Conservation (phyloP, 2,888 invertebrate species). For the Poecilobothrus nobilitatus region DNA sequence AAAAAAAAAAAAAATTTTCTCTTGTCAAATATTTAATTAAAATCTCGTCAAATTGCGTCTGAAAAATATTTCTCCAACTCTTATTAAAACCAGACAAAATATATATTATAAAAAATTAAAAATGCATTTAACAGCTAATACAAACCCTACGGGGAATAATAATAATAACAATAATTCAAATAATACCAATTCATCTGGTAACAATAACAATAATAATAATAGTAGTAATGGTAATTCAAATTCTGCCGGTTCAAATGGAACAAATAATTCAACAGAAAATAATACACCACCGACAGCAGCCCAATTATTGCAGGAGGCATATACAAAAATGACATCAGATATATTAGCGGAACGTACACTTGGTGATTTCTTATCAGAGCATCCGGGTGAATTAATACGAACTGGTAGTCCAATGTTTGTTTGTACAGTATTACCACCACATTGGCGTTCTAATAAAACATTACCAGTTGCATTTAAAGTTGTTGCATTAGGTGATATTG, state of each 20-base stretch:
- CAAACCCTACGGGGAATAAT: constrained; percentile 27
- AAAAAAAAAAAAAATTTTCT: background rate
- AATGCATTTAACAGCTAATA: constrained; percentile 31
- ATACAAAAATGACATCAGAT: constrained; percentile 83
- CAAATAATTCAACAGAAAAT: constrained; percentile 43
- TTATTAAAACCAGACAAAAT: background rate
- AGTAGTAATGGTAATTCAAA: constrained; percentile 45
- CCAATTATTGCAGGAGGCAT: constrained; percentile 66
- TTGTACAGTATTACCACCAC: constrained; percentile 88
- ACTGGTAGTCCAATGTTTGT: constrained; percentile 92
- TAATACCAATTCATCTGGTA: constrained; percentile 25
- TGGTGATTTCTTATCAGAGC: constrained; percentile 79
- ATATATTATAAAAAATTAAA: constrained; percentile 16
- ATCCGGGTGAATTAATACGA: constrained; percentile 84
- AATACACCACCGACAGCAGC: constrained; percentile 64
- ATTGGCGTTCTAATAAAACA: constrained; percentile 98
- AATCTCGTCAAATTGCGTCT: background rate
- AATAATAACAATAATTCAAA: constrained; percentile 27
- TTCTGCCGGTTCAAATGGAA: constrained; percentile 26
- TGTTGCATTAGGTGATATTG: constrained; percentile 86
- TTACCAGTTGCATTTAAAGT: constrained; percentile 96
- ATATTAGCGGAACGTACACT: constrained; percentile 80
- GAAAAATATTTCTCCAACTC: background rate
- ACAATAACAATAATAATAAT: constrained; percentile 25
- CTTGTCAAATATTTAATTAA: background rate